A percentile compares a stretch with the other conserved stretches of the same genome.
phyloP scores from a whole-genome alignment of 2,888 invertebrate species.

The Bellardia pandia region DNA sequence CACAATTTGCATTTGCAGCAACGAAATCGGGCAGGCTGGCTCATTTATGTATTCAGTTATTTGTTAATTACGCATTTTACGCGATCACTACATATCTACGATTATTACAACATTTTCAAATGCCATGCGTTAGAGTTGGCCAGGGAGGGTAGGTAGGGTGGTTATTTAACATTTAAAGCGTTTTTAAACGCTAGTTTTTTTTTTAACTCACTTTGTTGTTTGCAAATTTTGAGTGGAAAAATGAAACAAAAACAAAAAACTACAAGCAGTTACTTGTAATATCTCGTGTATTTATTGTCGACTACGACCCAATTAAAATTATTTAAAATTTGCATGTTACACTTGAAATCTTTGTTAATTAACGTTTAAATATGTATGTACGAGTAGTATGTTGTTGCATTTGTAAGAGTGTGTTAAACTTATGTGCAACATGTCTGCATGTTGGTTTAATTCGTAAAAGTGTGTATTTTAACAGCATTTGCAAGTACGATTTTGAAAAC shows the following conservation, averaged over 20 bases:
- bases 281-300: constrained; percentile 22
- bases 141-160: neutral
- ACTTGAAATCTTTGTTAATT: constrained; percentile 72
- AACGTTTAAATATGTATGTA: constrained; percentile 54
- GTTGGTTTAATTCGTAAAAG: neutral
- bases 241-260: neutral
- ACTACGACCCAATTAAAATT: constrained; percentile 70
- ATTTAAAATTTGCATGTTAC: constrained; percentile 72
- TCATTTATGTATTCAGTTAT: neutral
- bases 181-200: constrained; percentile 34
- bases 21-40: neutral
- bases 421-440: constrained; percentile 28
- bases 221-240: neutral
- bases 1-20: constrained; percentile 30
- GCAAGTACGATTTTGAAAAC: constrained; percentile 24
- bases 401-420: constrained; percentile 47
- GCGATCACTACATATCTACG: constrained; percentile 3
- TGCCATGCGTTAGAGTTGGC: neutral
- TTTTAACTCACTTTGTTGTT: constrained; percentile 29
- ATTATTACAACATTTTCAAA: constrained; percentile 51
- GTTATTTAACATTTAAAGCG: neutral
- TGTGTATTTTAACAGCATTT: constrained; percentile 16
- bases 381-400: constrained; percentile 25
- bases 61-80: constrained; percentile 51
- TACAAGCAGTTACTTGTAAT: constrained; percentile 40